Conservation (phyloP, 2,113 vertebrate genomes). For the Cephalopterus ornatus region DNA sequence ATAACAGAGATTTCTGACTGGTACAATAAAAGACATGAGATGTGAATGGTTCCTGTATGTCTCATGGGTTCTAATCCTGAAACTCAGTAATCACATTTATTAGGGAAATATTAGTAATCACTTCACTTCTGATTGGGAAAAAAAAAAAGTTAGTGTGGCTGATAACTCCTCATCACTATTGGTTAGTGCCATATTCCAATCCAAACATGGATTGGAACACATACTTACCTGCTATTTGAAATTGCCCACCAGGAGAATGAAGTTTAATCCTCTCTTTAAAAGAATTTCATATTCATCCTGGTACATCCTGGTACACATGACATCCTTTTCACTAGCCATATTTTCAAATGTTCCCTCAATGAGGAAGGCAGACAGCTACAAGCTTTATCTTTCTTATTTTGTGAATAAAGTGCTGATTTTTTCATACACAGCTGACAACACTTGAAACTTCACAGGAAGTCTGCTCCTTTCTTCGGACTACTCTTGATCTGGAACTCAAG, state of each 20-base stretch:
- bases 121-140: neutral
- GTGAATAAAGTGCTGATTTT: neutral
- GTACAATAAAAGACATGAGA: neutral
- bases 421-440: neutral
- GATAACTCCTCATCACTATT: neutral
- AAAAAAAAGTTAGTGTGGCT: neutral
- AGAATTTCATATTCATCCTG: neutral
- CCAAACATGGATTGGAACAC: neutral
- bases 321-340: neutral
- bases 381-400: neutral
- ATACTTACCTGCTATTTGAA: neutral
- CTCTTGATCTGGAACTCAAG: neutral
- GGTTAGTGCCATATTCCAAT: neutral
- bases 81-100: neutral
- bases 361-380: neutral
- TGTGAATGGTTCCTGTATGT: neutral
- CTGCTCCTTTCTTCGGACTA: neutral
- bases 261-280: neutral
- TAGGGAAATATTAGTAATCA: neutral
- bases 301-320: too few relatives aligned
- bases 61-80: neutral
- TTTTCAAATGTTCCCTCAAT: neutral
- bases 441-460: neutral
- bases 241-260: neutral
- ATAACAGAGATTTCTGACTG: neutral